Conservation (phyloP, 2,888 invertebrate species). For the Chromoteleia sp. region DNA sequence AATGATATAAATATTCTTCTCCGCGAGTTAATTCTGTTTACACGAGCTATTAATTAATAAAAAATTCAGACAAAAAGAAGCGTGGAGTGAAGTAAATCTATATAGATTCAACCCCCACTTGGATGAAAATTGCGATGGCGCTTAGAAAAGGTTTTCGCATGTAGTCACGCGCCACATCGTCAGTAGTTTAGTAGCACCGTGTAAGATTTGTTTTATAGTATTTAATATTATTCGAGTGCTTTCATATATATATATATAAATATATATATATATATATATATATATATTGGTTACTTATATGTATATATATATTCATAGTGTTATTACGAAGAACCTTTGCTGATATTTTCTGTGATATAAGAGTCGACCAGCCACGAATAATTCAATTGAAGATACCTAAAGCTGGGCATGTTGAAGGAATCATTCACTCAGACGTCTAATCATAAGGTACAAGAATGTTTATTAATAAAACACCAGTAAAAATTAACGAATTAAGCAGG, state of each 20-base stretch:
- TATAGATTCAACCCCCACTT: conserved; percentile 58
- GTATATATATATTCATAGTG: conserved; percentile 14
- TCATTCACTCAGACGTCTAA: conserved; percentile 88
- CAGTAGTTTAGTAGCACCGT: conserved; percentile 73
- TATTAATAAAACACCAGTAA: background rate
- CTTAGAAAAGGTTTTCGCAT: conserved; percentile 61
- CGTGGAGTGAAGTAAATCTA: conserved; percentile 37
- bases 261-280: too few relatives aligned
- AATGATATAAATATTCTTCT: background rate
- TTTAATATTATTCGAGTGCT: conserved; percentile 5
- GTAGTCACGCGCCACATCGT: conserved; percentile 61
- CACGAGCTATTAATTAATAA: background rate
- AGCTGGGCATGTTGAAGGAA: conserved; percentile 86
- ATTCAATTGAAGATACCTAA: conserved; percentile 47
- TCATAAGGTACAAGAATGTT: conserved; percentile 88
- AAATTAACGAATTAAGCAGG: too few relatives aligned
- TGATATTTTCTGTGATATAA: conserved; percentile 46
- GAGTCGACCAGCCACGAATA: conserved; percentile 24
- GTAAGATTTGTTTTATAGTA: conserved; percentile 33
- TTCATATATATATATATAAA: background rate
- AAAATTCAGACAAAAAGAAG: conserved; percentile 6
- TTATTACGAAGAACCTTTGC: conserved; percentile 5
- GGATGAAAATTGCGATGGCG: conserved; percentile 71
- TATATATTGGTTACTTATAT: too few relatives aligned
- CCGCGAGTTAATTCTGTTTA: background rate